Conservation (phyloP, 2,797 vertebrate genomes). For the Cercopithecus neglectus region DNA sequence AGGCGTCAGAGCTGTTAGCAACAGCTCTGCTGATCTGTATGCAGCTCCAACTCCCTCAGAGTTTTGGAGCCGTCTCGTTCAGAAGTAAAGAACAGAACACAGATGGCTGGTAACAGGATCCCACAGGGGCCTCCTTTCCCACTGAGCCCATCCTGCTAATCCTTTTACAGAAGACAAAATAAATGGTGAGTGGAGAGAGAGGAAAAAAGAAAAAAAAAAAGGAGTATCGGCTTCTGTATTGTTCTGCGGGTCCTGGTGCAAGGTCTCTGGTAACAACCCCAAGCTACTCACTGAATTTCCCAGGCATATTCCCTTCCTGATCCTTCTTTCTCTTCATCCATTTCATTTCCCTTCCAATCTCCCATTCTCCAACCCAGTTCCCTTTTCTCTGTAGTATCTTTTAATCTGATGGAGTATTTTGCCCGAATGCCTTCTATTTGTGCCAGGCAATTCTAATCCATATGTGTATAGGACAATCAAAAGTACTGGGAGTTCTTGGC, state of each 20-base stretch:
- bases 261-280: constrained; percentile 54
- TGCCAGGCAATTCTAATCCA: constrained; percentile 17
- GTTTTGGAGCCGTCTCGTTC: constrained; percentile 78
- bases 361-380: neutral
- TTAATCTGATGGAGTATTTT: constrained; percentile 4
- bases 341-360: neutral
- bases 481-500: neutral
- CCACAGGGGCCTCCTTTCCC: constrained; percentile 76
- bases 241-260: constrained; percentile 50
- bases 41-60: constrained; percentile 82
- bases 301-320: neutral
- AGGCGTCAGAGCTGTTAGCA: constrained; percentile 85
- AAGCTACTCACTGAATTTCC: constrained; percentile 39
- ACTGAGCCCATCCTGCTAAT: constrained; percentile 76
- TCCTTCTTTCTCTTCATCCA: constrained; percentile 34
- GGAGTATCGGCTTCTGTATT: constrained; percentile 67
- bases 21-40: constrained; percentile 83
- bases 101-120: constrained; percentile 78
- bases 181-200: constrained; percentile 66
- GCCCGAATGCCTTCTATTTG: constrained; percentile 45
- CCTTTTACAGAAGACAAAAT: constrained; percentile 78
- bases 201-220: constrained; percentile 31
- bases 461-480: neutral
- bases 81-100: constrained; percentile 77
- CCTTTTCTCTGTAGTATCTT: constrained; percentile 1